Evolutionary conservation across 35 echinoderm and acorn worm species (phyloP).

Genomic region (Lytechinus variegatus): DNA sequence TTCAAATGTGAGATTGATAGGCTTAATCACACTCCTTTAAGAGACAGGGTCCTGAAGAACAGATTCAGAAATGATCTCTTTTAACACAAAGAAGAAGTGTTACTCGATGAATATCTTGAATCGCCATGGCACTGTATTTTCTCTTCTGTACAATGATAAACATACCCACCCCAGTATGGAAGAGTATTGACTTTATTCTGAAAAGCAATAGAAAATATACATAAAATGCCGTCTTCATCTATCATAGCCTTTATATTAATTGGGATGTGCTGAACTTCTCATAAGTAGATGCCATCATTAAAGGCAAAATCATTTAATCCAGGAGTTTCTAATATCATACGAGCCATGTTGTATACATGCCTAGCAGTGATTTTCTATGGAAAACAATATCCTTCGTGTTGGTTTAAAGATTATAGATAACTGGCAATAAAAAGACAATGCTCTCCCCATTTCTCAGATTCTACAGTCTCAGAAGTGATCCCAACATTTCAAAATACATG

Average conservation of each 20-base stretch:
- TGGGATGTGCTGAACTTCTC: background rate
- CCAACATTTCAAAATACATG: background rate
- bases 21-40: no score
- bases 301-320: no score
- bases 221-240: background rate
- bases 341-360: no score
- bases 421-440: background rate
- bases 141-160: background rate
- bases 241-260: background rate
- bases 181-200: background rate
- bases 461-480: background rate
- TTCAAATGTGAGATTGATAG: no score
- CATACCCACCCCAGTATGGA: background rate
- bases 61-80: background rate
- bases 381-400: no score
- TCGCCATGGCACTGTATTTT: conserved; percentile 43
- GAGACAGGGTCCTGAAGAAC: background rate
- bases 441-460: background rate
- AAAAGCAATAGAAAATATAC: background rate
- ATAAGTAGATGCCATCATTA: background rate
- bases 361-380: no score
- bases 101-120: conserved; percentile 13
- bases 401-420: no score
- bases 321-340: no score
- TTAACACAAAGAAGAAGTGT: background rate